Base-by-base conservation (phyloP, 2,888 invertebrate species). In the Chouioia cunea region DNA sequence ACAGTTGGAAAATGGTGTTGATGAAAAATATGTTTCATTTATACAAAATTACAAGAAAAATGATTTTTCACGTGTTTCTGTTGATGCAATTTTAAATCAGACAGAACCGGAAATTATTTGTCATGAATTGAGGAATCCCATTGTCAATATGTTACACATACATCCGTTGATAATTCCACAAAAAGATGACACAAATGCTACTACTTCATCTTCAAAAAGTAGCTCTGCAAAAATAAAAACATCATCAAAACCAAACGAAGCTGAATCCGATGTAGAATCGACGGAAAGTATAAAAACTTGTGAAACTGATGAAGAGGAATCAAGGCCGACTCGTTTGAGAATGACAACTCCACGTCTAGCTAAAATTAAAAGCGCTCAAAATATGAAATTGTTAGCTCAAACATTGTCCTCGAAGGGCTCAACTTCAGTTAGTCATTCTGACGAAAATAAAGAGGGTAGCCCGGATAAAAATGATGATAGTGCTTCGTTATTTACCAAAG, bases 291-390 rank as follows among this genome's bases (percentile, higher is more conserved):
- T 54, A 12, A 70, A 52, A 27, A 60, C 64, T 15, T 65, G 69
- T 23, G 71, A 73, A 73, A 67, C 70, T 2, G 65, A 73, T 54
- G 77, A 77, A 6, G 77, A 77, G 14, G 69, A 71, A 18, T 74
- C 76, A 6, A 75, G 73, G 63, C 74, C 79, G 16, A 81, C 82
- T 14, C 82, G 73, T 15, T 71, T 84, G 57, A 76, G 85, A 44
- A 81, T 79, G 71, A 84, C 83, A 4, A 85, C 83, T 1, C 83
- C 84, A 2, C 79, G 85, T 12, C 78, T 85, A 46, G 85, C 85
- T 12, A 85, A 85, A 75, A 85, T 82, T 22, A 80, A 79, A 60
- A 85, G 85, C 70, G 85, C 82, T 10, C 84, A 85, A 69, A 85
- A 85, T 73, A 84, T 84, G 82, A 85, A 84, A 74, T 64, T 82